These are phyloP conservation scores for Girardinus metallicus DNA, from an alignment of 2,797 vertebrate species.

Conservation along the genomic window DNA sequence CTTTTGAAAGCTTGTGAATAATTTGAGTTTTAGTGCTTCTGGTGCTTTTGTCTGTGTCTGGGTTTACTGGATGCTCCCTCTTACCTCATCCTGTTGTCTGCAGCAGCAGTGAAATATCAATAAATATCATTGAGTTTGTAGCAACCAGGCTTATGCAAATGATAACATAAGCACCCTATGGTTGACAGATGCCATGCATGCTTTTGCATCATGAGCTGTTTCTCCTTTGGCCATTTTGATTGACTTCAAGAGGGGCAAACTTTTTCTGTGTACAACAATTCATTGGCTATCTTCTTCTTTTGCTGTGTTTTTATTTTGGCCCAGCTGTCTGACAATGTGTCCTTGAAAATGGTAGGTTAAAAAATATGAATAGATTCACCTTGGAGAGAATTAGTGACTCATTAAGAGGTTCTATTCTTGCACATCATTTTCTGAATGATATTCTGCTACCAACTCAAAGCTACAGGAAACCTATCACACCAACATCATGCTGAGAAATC, in stretches of 20 bases:
- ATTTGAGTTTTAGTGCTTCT: not conserved
- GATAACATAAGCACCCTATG: not conserved
- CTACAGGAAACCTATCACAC: not conserved
- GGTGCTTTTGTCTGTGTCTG: not conserved
- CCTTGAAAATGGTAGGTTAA: not conserved
- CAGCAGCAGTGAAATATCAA: not conserved
- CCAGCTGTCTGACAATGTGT: not conserved
- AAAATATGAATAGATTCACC: not conserved
- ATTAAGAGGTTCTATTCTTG: not conserved
- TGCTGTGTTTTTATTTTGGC: not conserved
- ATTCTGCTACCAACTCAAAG: not conserved
- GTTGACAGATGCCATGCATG: not conserved
- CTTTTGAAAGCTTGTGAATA: not conserved
- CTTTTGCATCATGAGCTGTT: not conserved
- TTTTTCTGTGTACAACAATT: not conserved
- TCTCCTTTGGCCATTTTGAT: not conserved
- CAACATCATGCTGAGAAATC: not conserved
- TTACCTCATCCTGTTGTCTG: not conserved
- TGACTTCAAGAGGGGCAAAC: not conserved
- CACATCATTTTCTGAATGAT: not conserved
- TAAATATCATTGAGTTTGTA: not conserved
- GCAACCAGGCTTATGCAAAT: not conserved
- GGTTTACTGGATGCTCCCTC: not conserved
- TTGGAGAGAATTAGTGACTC: not conserved
- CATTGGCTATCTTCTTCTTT: not conserved